Conservation (phyloP, 2,113 vertebrate genomes). For the Tursiops truncatus region DNA sequence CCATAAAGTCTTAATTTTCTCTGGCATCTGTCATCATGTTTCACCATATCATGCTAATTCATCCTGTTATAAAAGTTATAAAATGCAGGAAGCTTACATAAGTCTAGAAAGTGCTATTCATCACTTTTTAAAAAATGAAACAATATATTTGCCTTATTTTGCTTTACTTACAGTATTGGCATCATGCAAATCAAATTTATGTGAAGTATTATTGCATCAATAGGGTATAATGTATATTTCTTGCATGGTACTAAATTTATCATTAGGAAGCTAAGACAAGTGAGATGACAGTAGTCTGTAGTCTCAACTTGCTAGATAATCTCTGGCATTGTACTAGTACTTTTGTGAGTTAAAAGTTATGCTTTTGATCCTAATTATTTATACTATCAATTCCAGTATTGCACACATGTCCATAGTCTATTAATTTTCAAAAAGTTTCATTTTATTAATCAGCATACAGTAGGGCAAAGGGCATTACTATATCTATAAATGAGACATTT, state of each 20-base stretch:
- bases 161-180: conserved; percentile 51
- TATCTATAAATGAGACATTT: neutral
- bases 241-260: conserved; percentile 28
- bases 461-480: neutral
- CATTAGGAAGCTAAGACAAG: conserved; percentile 3
- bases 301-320: neutral
- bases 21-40: conserved; percentile 34
- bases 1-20: conserved; percentile 46
- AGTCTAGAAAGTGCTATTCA: conserved; percentile 18
- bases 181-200: conserved; percentile 44
- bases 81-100: conserved; percentile 54
- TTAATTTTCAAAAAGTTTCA: neutral
- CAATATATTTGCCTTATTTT: conserved; percentile 59
- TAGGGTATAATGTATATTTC: neutral
- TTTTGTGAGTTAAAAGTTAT: neutral
- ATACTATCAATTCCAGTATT: neutral
- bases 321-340: neutral
- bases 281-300: neutral
- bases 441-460: neutral
- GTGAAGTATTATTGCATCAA: conserved; percentile 15
- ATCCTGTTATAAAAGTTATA: conserved; percentile 33
- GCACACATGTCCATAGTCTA: neutral
- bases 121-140: neutral
- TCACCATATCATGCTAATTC: conserved; percentile 54
- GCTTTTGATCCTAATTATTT: neutral